Evolutionary conservation across 1,140 invertebrate species (phyloP), one percentile per base, ranked within the genome.

Genomic region (Bacillus rossius): DNA sequence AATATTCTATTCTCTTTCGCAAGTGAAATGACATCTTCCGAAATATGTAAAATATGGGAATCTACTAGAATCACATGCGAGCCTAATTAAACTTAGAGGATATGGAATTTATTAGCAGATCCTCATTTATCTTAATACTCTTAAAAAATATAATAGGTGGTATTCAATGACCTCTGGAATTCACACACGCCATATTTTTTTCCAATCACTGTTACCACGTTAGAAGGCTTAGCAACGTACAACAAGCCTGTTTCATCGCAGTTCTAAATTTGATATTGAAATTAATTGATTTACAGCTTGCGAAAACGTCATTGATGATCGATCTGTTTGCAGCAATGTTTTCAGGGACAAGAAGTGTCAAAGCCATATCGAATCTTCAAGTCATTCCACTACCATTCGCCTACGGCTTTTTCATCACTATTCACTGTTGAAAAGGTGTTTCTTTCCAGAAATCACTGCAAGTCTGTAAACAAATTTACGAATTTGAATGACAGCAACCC

Each of bases 101-200:
- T n/a, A 71, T 67, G 55, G 72, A 65, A 61, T 67, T 66, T 48
- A 70, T 67, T 8, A 42, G 55, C 41, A 63, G 69, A 53, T 68
- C 65, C 23, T 60, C 59, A 48, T 71, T 71, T 43, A 69, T 56
- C 19, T 69, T 50, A 0, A 66, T 65, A 19, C 71, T 69, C 57
- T 71, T 71, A 54, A 75, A 78, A 16, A 75, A 34, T 25, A 74
- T 70, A 64, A 70, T 73, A 29, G 73, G 67, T 3, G 71, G 69
- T 45, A 75, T 67, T 37, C 50, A 55, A 10, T 61, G 23, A 40
- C 72, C 71, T 13, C 64, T 17, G 51, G 71, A 71, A 69, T 69
- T 75, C 4, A 52, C 66, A 66, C 72, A 75, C n/a, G 61, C 65
- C 1, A 71, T 69, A 23, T 51, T 56, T 51, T 50, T 56, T 8